A percentile compares a stretch with the other conserved stretches of the same genome.
These are phyloP conservation scores for Leptodactylus fuscus DNA, from an alignment of 2,113 vertebrate species.

Conservation along the genomic window DNA sequence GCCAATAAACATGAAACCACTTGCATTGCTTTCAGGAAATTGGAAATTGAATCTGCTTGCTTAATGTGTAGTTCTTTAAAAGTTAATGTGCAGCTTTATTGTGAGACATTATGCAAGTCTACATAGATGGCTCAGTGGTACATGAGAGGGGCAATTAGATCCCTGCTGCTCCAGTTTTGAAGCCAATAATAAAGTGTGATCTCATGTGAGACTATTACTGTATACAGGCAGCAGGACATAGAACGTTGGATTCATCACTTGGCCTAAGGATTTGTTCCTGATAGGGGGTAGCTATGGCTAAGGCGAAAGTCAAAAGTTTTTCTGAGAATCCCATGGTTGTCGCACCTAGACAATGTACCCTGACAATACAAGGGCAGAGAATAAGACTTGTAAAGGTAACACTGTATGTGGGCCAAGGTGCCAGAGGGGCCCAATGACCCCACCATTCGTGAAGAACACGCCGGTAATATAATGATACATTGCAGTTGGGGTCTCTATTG, in stretches of 20 bases:
- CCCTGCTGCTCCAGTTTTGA: conserved; percentile 11
- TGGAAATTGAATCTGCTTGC: conserved; percentile 36
- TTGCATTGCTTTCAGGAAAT: conserved; percentile 35
- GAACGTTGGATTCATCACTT: background rate
- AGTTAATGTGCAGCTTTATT: conserved; percentile 43
- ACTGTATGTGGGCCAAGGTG: too few species aligned
- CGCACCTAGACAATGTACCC: background rate
- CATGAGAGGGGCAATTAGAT: conserved; percentile 42
- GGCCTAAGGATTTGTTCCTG: background rate
- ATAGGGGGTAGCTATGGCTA: background rate
- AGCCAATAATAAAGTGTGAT: conserved; percentile 22
- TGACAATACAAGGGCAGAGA: too few species aligned
- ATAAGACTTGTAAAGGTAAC: too few species aligned
- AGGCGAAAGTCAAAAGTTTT: background rate
- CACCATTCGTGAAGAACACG: too few species aligned
- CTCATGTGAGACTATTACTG: conserved; percentile 24
- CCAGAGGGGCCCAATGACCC: too few species aligned
- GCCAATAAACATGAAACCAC: conserved; percentile 45
- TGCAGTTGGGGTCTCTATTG: too few species aligned
- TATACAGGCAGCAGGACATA: background rate
- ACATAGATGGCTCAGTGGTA: conserved; percentile 38
- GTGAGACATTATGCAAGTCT: conserved; percentile 36
- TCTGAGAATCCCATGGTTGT: background rate
- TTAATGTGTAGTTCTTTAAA: conserved; percentile 39
- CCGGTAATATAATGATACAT: too few species aligned